Evolutionary conservation across 1,140 invertebrate species (phyloP), one percentile per base, ranked within the genome.

Genomic region (Meloidogyne chitwoodi): DNA sequence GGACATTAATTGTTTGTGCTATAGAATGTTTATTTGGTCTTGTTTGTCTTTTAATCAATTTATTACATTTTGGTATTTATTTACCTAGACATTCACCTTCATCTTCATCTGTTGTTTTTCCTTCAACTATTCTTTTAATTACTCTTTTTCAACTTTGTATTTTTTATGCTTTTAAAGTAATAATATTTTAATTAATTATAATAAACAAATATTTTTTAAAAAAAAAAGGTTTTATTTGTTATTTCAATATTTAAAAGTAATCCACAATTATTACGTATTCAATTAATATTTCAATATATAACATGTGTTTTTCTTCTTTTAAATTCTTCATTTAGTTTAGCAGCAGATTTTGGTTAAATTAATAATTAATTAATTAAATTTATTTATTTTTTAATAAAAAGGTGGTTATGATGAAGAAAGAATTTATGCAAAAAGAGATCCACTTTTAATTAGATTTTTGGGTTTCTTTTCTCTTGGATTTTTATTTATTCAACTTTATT

Each of bases 221-320:
- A 34, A 0, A 78, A 83, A 29, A 41, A 84, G 83, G 78, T 84
- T 2, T 64, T 85, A 38, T 86, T 85, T 65, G 68, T 85, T 31
- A 80, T 85, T 68, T 63, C 79, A 27, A 81, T 85, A 4, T 63
- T 86, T 34, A 77, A 75, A 38, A 75, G 72, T 11, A 74, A 78
- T 34, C 61, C 81, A 10, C 81, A 80, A 22, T 69, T 85, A 26
- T 67, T 85, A 26, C 79, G 84, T 24, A 74, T 81, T 67, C 84
- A 85, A 79, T 70, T 85, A 26, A 62, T 85, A 29, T 85, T 86
- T 48, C 84, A 85, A 74, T 86, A 85, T 68, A 73, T 83, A 27
- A 85, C 84, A 31, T 86, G 84, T 63, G 84, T 85, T 31, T 78
- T 85, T 69, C 77, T 85, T 27, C 78, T 85, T 12, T 75, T 85